These are phyloP conservation scores for Trachelus tabidus DNA, from an alignment of 2,888 invertebrate species.

Conservation along the genomic window DNA sequence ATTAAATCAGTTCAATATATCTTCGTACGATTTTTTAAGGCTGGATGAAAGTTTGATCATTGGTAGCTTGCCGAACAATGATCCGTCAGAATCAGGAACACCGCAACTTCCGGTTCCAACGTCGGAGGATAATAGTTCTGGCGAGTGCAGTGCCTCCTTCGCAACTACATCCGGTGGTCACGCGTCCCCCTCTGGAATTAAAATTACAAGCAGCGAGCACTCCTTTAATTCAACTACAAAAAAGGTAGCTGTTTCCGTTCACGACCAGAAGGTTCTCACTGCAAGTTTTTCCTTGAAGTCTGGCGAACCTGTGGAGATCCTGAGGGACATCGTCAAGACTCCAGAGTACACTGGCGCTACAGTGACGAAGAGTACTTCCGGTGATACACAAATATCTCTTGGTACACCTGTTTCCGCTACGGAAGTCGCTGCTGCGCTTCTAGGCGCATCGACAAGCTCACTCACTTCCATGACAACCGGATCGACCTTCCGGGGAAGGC, in stretches of 20 bases:
- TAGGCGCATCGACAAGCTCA: slow-evolving; percentile 69
- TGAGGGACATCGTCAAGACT: slow-evolving; percentile 34
- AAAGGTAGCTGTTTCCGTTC: slow-evolving; percentile 57
- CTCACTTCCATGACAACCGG: slow-evolving; percentile 57
- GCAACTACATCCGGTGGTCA: slow-evolving; percentile 47
- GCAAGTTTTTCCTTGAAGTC: slow-evolving; percentile 56
- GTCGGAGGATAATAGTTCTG: slow-evolving; percentile 54
- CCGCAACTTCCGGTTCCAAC: slow-evolving; percentile 34
- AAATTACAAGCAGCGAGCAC: slow-evolving; percentile 29
- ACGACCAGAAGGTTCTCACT: slow-evolving; percentile 47
- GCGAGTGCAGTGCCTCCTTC: slow-evolving; percentile 49
- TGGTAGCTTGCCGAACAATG: slow-evolving; percentile 45
- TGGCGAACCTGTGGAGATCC: slow-evolving; percentile 43
- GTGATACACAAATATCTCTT: slow-evolving; percentile 64
- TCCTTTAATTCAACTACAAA: slow-evolving; percentile 31
- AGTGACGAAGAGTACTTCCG: slow-evolving; percentile 67
- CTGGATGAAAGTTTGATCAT: slow-evolving; percentile 74
- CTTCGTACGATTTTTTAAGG: slow-evolving; percentile 53
- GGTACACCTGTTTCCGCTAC: slow-evolving; percentile 68
- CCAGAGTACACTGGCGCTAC: slow-evolving; percentile 36
- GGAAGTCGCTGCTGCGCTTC: slow-evolving; percentile 68
- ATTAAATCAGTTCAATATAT: background rate
- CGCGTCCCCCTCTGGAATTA: slow-evolving; percentile 37
- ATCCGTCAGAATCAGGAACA: slow-evolving; percentile 32
- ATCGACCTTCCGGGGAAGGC: slow-evolving; percentile 50